Base-by-base conservation (phyloP, 2,113 vertebrate species). In the Ceyx cyanopectus region DNA sequence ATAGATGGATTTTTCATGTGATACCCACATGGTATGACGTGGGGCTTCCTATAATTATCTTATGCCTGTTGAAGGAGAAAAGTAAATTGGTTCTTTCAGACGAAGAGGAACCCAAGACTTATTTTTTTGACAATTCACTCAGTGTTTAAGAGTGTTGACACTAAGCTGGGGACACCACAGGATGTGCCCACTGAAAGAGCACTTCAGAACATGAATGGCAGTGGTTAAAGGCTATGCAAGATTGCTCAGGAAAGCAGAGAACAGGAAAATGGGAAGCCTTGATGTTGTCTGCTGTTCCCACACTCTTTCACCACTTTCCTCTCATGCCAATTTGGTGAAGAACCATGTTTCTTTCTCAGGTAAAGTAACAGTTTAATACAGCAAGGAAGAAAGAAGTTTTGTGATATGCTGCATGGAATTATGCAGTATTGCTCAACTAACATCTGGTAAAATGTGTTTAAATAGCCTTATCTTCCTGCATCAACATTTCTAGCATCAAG, bases 1-100 rank as follows among this genome's bases (percentile, higher is more conserved):
- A 82, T 56, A 60, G 24, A 77, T 70, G 81, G 9, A 1, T 83
- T 95, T 91, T 87, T 51, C 97, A 97, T 97, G 94, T 97, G 97
- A 96, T 85, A 62, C 20, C 57, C 93, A 87, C 93, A 68, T 94
- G 97, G 37, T 66, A 75, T 37, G 56, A 41, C 57, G 54, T 34
- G 37, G n/a, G 22, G 20, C 48, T 91, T 94, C 76, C 74, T 76
- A 14, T 76, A 89, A 83, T 85, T 91, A 93, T 67, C 57, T 37
- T n/a, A 6, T 67, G 62, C 46, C 46, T 70, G 27, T 51, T 30
- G 45, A 93, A 94, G 57, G 32, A 81, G 81, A 80, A 79, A 67
- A 80, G 29, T 94, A 66, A 92, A 86, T 85, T 32, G 53, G 46
- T 67, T 94, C 81, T 92, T 94, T 84, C 83, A 94, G 69, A 81